Conservation (phyloP, 2,797 vertebrate species). For the Prionace glauca region DNA sequence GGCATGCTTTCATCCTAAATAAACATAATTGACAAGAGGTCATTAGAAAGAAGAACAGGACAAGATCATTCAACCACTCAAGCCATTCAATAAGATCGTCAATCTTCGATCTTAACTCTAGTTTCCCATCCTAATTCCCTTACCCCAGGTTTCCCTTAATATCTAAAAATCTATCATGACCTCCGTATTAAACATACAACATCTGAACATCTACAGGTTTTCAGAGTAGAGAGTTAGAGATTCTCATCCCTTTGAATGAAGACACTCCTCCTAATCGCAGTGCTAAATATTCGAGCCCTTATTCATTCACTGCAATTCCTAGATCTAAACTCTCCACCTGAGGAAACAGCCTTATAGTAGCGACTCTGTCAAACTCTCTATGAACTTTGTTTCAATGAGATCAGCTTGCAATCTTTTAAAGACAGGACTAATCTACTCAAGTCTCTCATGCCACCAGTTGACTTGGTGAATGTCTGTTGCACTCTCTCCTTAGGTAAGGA, state of each 20-base stretch:
- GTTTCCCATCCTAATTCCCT: background rate
- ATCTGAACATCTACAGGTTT: background rate
- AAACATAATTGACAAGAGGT: background rate
- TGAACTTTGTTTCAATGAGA: background rate
- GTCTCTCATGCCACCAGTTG: too few species aligned
- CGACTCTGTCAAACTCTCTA: background rate
- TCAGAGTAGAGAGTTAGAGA: background rate
- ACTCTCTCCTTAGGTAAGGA: too few species aligned
- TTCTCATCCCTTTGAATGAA: background rate
- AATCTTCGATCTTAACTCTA: background rate
- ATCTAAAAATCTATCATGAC: background rate
- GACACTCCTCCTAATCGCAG: background rate
- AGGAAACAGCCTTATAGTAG: background rate
- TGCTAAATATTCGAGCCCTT: background rate
- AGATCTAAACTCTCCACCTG: background rate
- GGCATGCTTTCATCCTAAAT: background rate
- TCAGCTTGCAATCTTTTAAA: background rate
- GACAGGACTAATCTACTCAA: too few species aligned
- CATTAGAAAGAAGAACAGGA: background rate
- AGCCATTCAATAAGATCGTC: background rate
- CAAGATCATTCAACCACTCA: background rate
- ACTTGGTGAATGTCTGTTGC: too few species aligned
- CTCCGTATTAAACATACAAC: background rate
- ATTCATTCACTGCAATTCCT: background rate
- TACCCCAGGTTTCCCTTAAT: background rate